Percentiles rank a stretch among this genome's conserved stretches.
Evolutionary conservation across 2,888 invertebrate species (phyloP).

Genomic region (Nephrocerus scutellatus): DNA sequence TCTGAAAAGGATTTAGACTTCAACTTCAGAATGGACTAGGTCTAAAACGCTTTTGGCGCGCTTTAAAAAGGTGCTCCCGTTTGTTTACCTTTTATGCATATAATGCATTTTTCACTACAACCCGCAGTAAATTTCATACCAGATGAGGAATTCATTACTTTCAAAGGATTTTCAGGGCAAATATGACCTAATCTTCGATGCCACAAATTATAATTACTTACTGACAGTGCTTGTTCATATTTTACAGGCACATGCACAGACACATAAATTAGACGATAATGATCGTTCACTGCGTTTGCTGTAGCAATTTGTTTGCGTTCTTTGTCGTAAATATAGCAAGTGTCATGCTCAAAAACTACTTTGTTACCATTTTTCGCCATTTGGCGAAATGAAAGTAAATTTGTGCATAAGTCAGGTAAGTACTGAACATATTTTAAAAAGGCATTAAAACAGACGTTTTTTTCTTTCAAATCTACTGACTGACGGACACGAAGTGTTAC

Average conservation of each 20-base stretch:
- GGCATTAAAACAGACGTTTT: too few species aligned
- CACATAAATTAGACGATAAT: slow-evolving; percentile 18
- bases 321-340: slow-evolving; percentile 17
- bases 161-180: slow-evolving; percentile 10
- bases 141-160: slow-evolving; percentile 5
- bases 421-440: neutral
- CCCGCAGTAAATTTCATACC: slow-evolving; percentile 13
- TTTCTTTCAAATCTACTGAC: too few species aligned
- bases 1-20: slow-evolving; percentile 31
- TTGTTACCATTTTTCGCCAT: slow-evolving; percentile 19
- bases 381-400: slow-evolving; percentile 18
- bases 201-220: slow-evolving; percentile 16
- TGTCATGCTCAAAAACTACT: slow-evolving; percentile 22
- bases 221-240: slow-evolving; percentile 3
- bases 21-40: slow-evolving; percentile 36
- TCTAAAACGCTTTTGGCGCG: slow-evolving; percentile 25
- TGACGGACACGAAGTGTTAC: too few species aligned
- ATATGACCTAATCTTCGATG: slow-evolving; percentile 23
- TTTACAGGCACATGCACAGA: neutral
- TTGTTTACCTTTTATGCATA: slow-evolving; percentile 25
- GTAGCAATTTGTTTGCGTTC: slow-evolving; percentile 15
- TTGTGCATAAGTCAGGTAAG: neutral
- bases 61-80: slow-evolving; percentile 19
- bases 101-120: slow-evolving; percentile 16
- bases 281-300: slow-evolving; percentile 13